Evolutionary conservation across 2,113 vertebrate species (phyloP).

Genomic region (Verasper variegatus): DNA sequence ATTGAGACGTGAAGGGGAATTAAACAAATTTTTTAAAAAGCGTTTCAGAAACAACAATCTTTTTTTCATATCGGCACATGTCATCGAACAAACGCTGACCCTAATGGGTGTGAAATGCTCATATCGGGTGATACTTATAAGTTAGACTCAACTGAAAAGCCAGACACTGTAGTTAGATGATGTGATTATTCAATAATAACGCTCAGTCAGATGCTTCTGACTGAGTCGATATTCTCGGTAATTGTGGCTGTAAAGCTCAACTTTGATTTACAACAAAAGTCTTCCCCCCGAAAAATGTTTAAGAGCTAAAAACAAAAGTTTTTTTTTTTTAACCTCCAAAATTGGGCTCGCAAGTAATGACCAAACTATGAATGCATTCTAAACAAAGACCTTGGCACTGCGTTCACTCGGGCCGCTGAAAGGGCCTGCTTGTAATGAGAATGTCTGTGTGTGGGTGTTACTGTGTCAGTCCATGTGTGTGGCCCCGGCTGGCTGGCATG

Average conservation of each 20-base stretch:
- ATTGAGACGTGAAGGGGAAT: too few relatives aligned
- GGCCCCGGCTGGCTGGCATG: constrained; percentile 47
- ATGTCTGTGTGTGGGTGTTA: constrained; percentile 36
- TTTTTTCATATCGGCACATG: too few relatives aligned
- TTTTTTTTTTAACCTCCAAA: constrained; percentile 35
- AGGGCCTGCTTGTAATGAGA: constrained; percentile 54
- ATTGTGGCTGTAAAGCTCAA: background rate
- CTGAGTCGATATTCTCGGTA: background rate
- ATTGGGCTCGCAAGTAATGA: constrained; percentile 49
- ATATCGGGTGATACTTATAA: too few relatives aligned
- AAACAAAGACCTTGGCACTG: constrained; percentile 69
- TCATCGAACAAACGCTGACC: too few relatives aligned
- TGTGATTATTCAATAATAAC: too few relatives aligned
- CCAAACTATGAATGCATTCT: constrained; percentile 57
- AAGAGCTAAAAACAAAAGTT: constrained; percentile 26
- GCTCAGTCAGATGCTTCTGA: too few relatives aligned
- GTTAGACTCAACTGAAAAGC: too few relatives aligned
- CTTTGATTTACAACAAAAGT: background rate
- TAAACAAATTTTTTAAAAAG: too few relatives aligned
- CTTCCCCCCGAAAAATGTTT: background rate
- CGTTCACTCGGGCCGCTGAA: constrained; percentile 43
- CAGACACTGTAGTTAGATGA: too few relatives aligned
- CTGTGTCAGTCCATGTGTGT: constrained; percentile 53
- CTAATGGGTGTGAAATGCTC: too few relatives aligned
- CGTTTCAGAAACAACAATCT: too few relatives aligned